Evolutionary conservation across 2,888 invertebrate genomes (phyloP).

Genomic region (Metacarcinus magister): DNA sequence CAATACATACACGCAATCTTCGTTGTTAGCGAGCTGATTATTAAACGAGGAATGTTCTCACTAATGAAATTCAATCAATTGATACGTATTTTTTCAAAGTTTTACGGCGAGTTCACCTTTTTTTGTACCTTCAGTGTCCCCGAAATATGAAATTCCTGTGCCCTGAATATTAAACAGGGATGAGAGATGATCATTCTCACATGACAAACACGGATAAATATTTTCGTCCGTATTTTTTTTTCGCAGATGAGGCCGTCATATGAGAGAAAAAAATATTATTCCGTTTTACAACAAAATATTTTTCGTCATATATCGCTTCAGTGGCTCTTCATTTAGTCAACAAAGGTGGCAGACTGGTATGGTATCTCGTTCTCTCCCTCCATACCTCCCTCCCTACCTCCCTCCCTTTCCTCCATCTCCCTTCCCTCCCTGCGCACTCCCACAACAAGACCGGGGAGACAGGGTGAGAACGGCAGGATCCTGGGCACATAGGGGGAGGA

Average conservation of each 20-base stretch:
- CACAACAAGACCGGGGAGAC: background rate
- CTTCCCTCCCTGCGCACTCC: background rate
- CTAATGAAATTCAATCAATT: conserved; percentile 1
- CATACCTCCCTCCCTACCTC: background rate
- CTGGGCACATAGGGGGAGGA: background rate
- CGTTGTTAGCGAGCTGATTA: background rate
- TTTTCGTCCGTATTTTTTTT: conserved; percentile 31
- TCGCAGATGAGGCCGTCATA: background rate
- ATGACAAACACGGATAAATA: background rate
- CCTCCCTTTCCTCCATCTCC: too few species aligned
- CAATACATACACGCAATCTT: background rate
- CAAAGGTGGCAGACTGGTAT: background rate
- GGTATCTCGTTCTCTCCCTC: conserved; percentile 14
- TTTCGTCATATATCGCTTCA: background rate
- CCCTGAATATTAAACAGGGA: background rate
- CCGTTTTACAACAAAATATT: conserved; percentile 15
- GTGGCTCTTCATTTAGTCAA: conserved; percentile 12
- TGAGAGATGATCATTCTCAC: conserved; percentile 8
- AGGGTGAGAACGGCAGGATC: background rate
- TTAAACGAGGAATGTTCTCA: background rate
- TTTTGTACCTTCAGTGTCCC: background rate
- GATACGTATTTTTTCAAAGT: background rate
- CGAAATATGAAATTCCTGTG: background rate
- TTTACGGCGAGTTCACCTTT: background rate
- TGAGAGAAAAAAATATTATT: conserved; percentile 11